Base-by-base conservation (phyloP, 2,888 invertebrate species). In the Tiliacea citrago region DNA sequence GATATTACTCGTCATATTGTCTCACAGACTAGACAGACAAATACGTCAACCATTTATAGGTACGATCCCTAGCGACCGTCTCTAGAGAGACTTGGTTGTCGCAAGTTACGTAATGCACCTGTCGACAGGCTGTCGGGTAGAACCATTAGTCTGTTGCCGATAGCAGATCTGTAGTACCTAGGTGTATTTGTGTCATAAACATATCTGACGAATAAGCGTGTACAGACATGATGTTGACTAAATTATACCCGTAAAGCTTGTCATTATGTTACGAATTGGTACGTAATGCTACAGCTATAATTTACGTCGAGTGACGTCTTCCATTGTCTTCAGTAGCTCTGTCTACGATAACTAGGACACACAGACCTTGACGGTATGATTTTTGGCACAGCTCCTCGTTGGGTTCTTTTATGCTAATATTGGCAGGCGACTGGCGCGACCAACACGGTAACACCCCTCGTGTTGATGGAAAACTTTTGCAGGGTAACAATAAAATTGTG, bases 301-400 rank as follows among this genome's bases (percentile, higher is more conserved):
- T 80, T 79, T 73, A 42, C 68, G 47, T 55, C 58, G 55, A 53
- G 68, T 63, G 58, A 65, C 49, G 51, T 71, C 55, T 73, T 68
- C 47, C 63, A 73, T 73, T 80, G 61, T 67, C 58, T 72, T 51
- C 66, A 68, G 78, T 61, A 61, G 65, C 53, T 76, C 71, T 61
- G 63, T 69, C 65, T 84, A 35, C 65, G 47, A 72, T 71, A 87
- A 75, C 74, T 79, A 78, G 88, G 69, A 83, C 81, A 76, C 66
- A 47, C 60, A 67, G 77, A 74, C 86, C 86, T 86, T 87, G 87
- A 78, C 66, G 61, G 66, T 75, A 70, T 75, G 65, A 73, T 69
- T 80, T 83, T 86, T 87, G 88, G 88, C 86, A 81, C 73, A 77
- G 68, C 58, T 74, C 75, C 66, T 81, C 68, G 73, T 68, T 69